Base-by-base conservation (phyloP, 1,140 invertebrate genomes). In the Coenobita brevimanus region DNA sequence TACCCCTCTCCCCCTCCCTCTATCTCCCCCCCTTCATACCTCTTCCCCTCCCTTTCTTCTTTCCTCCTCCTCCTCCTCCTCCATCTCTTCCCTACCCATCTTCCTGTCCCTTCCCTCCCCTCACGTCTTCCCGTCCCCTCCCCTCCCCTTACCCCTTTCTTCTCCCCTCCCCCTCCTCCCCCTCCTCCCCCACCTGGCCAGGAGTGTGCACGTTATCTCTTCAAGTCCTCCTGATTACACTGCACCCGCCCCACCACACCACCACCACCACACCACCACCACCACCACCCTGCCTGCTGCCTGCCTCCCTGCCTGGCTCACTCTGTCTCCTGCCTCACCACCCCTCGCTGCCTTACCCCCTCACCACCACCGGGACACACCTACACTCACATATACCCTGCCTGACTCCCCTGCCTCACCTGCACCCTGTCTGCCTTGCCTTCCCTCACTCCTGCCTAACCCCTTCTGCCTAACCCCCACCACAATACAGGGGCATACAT, bases 161-260 rank as follows among this genome's bases (percentile, higher is more conserved):
- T 36, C 38, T 36, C 38, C 69, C 38, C 69, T 73, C 69, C 38
- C 69, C 38, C 69, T 73, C 69, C 38, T 36, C 38, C 69, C 38
- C 69, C 38, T 36, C 38, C 69, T 73, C 69, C 38, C 69, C 38
- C 69, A 33, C 69, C 38, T 36, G 27, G 27, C 38, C 69, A 30
- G 17, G 27, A n/a, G 27, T 36, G 27, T 36, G 21, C 69, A 30
- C 69, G 27, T 36, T 73, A 3, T 13, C 21, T 30, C 30, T 73
- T 46, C 38, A 67, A 24, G 6, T 6, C 6, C 30, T 67, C n/a
- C 62, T 67, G 21, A 67, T 67, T 67, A 33, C 30, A 67, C 30
- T 67, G 64, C n/a, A n/a, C n/a, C n/a, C 64, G n/a, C 64, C 54
- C 10, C n/a, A 67, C n/a, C 64, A 67, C 69, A 71, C 13, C 69